phyloP scores from a whole-genome alignment of 1,140 invertebrate species.

The Drosophila kepulauana region DNA sequence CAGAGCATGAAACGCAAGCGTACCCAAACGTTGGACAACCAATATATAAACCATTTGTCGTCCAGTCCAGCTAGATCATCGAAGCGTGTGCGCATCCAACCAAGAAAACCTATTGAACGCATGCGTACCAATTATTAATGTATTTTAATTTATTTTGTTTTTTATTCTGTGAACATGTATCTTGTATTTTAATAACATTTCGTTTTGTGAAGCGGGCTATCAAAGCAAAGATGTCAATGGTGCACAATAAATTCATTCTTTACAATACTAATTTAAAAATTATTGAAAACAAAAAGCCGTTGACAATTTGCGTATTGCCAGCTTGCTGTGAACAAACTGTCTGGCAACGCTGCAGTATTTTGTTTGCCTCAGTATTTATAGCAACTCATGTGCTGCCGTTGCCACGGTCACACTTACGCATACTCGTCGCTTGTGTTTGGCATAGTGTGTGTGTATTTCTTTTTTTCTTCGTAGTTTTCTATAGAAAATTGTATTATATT shows the following conservation, averaged over 20 bases:
- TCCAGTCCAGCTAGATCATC: slow-evolving; percentile 55
- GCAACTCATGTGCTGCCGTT: neutral
- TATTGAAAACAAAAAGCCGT: slow-evolving; percentile 6
- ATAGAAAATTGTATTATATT: neutral
- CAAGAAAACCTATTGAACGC: slow-evolving; percentile 74
- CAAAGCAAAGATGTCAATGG: too few relatives aligned
- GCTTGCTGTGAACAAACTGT: neutral
- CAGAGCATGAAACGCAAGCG: slow-evolving; percentile 74
- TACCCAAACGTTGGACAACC: slow-evolving; percentile 71
- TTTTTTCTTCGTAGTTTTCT: slow-evolving; percentile 27
- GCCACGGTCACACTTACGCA: slow-evolving; percentile 5
- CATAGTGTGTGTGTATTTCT: slow-evolving; percentile 32
- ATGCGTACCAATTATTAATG: slow-evolving; percentile 59
- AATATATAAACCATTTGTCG: slow-evolving; percentile 50
- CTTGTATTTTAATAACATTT: neutral
- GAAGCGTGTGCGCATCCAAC: slow-evolving; percentile 77
- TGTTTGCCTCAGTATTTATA: slow-evolving; percentile 11
- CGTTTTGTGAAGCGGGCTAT: too few relatives aligned
- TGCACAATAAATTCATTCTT: too few relatives aligned
- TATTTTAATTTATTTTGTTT: neutral
- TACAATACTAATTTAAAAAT: too few relatives aligned
- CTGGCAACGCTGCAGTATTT: slow-evolving; percentile 5
- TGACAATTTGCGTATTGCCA: neutral
- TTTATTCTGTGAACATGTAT: neutral
- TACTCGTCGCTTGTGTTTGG: slow-evolving; percentile 9